phyloP scores from a whole-genome alignment of 2,797 vertebrate species.

The Gobionotothen gibberifrons region DNA sequence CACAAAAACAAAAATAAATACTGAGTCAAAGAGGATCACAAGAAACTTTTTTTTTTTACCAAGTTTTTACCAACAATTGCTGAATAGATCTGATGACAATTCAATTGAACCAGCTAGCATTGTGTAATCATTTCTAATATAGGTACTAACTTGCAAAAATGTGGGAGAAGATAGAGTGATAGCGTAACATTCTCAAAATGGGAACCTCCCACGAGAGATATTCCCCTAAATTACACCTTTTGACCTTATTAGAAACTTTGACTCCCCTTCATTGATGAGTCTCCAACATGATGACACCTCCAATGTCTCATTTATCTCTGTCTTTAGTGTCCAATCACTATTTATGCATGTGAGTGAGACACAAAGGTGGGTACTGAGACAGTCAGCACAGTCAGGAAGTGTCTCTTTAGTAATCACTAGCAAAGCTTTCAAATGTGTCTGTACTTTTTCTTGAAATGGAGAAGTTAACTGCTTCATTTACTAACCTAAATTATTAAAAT shows the following conservation, averaged over 20 bases:
- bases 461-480: not conserved
- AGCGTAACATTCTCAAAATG: not conserved
- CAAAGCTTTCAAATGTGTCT: not conserved
- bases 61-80: not conserved
- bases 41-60: no score
- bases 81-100: not conserved
- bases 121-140: not conserved
- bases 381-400: not conserved
- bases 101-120: not conserved
- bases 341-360: not conserved
- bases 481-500: not conserved
- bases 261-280: not conserved
- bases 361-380: not conserved
- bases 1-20: not conserved
- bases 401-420: not conserved
- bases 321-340: slow-evolving; percentile 9
- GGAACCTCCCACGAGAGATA: not conserved
- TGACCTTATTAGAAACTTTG: not conserved
- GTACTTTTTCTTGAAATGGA: no score
- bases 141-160: not conserved
- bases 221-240: not conserved
- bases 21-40: not conserved
- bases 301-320: not conserved
- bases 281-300: no score
- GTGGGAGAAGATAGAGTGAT: not conserved